A percentile compares a stretch with the other conserved stretches of the same genome.
phyloP scores from a whole-genome alignment of 92 coral and sea anemone genomes.

The Montipora capitata region DNA sequence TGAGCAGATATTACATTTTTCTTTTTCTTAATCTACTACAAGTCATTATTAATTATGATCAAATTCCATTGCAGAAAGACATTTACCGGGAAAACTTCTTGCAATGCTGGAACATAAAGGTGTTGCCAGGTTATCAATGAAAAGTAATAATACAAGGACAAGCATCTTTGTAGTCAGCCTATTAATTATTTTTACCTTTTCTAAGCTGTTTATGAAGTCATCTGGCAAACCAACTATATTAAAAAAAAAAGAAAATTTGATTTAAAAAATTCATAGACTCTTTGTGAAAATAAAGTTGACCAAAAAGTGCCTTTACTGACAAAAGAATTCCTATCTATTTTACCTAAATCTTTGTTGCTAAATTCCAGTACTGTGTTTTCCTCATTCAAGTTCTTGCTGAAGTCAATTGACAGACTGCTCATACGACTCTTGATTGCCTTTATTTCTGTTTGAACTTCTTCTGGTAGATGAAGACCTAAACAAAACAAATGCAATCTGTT shows the following conservation, averaged over 20 bases:
- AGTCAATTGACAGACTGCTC: conserved; percentile 93
- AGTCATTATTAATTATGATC: too few relatives aligned
- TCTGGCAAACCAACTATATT: conserved; percentile 92
- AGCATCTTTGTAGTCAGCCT: too few relatives aligned
- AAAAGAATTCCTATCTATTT: neutral
- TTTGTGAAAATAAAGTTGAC: too few relatives aligned
- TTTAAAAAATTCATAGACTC: too few relatives aligned
- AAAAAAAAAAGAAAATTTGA: neutral
- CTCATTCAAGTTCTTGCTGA: conserved; percentile 94
- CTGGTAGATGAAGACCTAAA: conserved; percentile 93
- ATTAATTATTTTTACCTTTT: conserved; percentile 70
- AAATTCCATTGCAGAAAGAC: too few relatives aligned
- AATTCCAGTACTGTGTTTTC: conserved; percentile 94
- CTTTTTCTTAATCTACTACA: too few relatives aligned
- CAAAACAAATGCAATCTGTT: neutral
- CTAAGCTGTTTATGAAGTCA: conserved; percentile 91
- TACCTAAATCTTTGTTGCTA: conserved; percentile 86
- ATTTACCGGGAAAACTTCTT: too few relatives aligned
- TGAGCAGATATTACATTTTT: too few relatives aligned
- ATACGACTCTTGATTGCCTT: conserved; percentile 93
- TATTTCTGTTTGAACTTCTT: conserved; percentile 79
- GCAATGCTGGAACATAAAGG: too few relatives aligned
- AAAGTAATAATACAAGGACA: too few relatives aligned
- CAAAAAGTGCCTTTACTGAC: too few relatives aligned
- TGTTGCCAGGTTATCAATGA: too few relatives aligned